Base-by-base conservation (phyloP, 2,113 vertebrate genomes). In the Holacanthus passer region DNA sequence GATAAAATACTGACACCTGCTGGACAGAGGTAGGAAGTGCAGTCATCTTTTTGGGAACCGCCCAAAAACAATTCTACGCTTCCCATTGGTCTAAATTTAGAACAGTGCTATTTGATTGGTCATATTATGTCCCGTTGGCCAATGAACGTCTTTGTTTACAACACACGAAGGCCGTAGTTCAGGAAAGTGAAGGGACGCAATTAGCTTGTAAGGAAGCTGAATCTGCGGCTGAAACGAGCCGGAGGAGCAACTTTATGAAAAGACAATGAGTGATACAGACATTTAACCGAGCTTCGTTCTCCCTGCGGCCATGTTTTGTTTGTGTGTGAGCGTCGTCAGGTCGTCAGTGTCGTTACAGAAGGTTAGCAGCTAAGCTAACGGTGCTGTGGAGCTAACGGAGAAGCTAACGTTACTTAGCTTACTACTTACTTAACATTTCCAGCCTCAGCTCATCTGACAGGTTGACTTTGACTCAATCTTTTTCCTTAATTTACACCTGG, bases 311-410 rank as follows among this genome's bases (percentile, higher is more conserved):
- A 93, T 94, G 93, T 17, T 86, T 64, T 58, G 81, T 74, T 39
- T 81, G 41, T 37, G 79, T 4, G 32, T 55, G 0, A 83, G 74
- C 13, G 43, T 27, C 52, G 58, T 24, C 45, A 90, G 70, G 71
- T 59, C 86, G 63, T 66, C 87, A 22, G 0, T 14, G 41, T 87
- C 79, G 39, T 73, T 93, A 50, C 76, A 32, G 3, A 93, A 94
- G 94, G 94, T 95, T 1, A 50, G 89, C 82, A 5, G 77, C 66
- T 70, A 43, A 84, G 78, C 69, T 84, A 81, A 60, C 29, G 2
- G 10, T 47, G 17, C n/a, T 11, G 20, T 10, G 4, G 43, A 70
- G 73, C 69, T 82, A 79, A 55, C n/a, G 17, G 37, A 14, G 29
- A 17, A 64, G 68, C 65, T 59, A 59, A 35, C 29, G 31, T 24